Evolutionary conservation across 2,113 vertebrate genomes (phyloP).

Genomic region (Glaucidium brasilianum): DNA sequence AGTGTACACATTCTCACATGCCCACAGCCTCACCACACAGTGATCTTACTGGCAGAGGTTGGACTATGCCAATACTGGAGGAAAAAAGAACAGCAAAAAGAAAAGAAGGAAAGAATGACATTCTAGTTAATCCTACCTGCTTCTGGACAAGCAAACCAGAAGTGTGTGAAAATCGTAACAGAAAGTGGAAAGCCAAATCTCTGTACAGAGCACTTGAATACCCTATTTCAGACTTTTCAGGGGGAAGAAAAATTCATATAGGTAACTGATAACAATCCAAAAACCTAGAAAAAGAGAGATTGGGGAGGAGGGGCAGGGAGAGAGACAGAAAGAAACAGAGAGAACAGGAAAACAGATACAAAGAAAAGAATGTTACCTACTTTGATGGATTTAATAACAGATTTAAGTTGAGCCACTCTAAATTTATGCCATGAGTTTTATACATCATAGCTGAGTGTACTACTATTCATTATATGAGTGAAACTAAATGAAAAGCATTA

Average conservation of each 20-base stretch:
- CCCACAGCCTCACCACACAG: background rate
- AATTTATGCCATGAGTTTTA: background rate
- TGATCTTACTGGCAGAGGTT: background rate
- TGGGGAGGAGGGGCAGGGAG: background rate
- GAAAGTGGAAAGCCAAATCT: conserved; percentile 42
- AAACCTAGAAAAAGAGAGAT: conserved; percentile 50
- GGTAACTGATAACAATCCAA: conserved; percentile 30
- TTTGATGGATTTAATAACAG: background rate
- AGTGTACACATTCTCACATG: background rate
- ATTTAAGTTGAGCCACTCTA: background rate
- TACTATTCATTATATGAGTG: background rate
- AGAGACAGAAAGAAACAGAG: background rate
- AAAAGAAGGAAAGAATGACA: background rate
- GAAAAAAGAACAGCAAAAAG: background rate
- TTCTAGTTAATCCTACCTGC: conserved; percentile 61
- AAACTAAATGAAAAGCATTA: background rate
- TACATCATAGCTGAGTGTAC: background rate
- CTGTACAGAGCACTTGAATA: conserved; percentile 3
- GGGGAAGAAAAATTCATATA: conserved; percentile 29
- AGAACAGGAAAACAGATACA: background rate
- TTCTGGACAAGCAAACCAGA: conserved; percentile 44
- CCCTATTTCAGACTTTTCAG: conserved; percentile 48
- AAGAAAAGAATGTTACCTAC: background rate
- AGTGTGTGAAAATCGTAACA: background rate
- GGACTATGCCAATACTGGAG: background rate